Percentiles rank a stretch among this genome's conserved stretches.
Conservation (phyloP, 2,113 vertebrate genomes). For the Eulacestoma nigropectus region DNA sequence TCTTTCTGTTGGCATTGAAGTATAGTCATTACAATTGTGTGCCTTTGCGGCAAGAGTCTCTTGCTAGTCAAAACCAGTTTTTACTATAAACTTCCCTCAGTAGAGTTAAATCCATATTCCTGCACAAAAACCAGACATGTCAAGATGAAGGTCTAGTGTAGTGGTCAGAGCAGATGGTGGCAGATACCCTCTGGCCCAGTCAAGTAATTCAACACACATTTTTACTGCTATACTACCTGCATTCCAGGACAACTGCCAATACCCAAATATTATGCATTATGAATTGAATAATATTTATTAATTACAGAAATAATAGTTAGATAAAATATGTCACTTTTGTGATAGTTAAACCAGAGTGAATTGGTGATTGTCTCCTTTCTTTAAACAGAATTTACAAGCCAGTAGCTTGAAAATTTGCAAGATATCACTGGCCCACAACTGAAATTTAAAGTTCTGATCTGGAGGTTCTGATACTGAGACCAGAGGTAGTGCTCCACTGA, state of each 20-base stretch:
- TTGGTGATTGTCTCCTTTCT: neutral
- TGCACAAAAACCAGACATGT: rapidly evolving
- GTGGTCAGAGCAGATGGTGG: neutral
- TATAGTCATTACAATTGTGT: rapidly evolving
- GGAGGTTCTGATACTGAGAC: neutral
- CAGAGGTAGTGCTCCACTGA: neutral
- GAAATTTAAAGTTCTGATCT: neutral
- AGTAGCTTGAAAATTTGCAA: neutral
- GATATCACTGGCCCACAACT: neutral
- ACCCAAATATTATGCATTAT: neutral
- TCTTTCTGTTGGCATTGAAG: neutral
- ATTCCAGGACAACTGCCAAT: neutral
- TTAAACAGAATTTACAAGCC: neutral
- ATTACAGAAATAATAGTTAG: neutral
- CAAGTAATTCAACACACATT: neutral
- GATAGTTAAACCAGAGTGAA: neutral
- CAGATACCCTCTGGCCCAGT: neutral
- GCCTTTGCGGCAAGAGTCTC: neutral
- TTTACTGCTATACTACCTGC: neutral
- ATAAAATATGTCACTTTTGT: neutral
- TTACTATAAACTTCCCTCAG: neutral
- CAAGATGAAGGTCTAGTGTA: neutral
- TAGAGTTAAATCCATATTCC: neutral
- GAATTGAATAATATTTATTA: neutral
- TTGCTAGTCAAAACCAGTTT: neutral